phyloP scores from a whole-genome alignment of 2,113 vertebrate species.

The Datnioides undecimradiatus region DNA sequence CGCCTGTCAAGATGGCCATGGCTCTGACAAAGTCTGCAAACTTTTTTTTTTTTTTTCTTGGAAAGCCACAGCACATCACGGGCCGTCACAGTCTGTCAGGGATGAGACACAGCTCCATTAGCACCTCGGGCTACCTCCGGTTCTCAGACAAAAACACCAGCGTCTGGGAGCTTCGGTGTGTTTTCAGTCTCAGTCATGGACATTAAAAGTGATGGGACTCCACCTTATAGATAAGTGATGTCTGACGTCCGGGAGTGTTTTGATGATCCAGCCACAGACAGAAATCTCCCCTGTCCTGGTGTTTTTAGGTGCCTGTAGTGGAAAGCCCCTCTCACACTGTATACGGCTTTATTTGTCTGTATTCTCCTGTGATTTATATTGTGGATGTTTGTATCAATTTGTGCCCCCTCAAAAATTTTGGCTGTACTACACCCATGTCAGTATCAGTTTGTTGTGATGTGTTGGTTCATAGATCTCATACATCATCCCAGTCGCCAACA shows the following conservation, averaged over 20 bases:
- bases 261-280: constrained; percentile 4
- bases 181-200: constrained; percentile 44
- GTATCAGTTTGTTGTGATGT: constrained; percentile 51
- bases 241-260: constrained; percentile 27
- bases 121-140: constrained; percentile 42
- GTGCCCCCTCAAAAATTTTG: constrained; percentile 43
- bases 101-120: constrained; percentile 51
- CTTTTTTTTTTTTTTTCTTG: constrained; percentile 39
- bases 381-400: constrained; percentile 46
- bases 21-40: constrained; percentile 33
- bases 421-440: constrained; percentile 36
- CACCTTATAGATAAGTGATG: constrained; percentile 20
- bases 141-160: constrained; percentile 34
- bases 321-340: constrained; percentile 14
- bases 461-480: constrained; percentile 50
- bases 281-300: neutral
- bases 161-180: constrained; percentile 14
- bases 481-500: constrained; percentile 28
- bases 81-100: constrained; percentile 41
- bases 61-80: constrained; percentile 39
- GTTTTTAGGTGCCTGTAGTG: constrained; percentile 13
- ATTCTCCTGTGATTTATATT: constrained; percentile 43
- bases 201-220: constrained; percentile 34
- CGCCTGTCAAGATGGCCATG: constrained; percentile 42
- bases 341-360: constrained; percentile 22